A percentile compares a stretch with the other conserved stretches of the same genome.
Conservation (phyloP, 2,888 invertebrate genomes). For the Ormyrus nitidulus region DNA sequence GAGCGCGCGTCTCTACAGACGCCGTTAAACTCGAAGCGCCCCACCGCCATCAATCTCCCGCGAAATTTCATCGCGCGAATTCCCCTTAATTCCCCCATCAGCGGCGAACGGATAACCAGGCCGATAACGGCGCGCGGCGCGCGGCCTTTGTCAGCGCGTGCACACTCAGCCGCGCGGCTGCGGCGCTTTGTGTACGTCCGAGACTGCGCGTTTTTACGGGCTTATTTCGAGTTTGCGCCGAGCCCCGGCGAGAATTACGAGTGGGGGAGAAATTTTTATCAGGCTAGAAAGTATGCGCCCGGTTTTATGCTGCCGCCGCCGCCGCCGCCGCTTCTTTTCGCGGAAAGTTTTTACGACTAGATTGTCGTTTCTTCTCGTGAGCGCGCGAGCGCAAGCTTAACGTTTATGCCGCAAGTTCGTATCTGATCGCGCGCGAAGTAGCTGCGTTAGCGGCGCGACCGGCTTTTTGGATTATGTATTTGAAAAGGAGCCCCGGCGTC, state of each 20-base stretch:
- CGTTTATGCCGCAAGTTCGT: constrained; percentile 39
- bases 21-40: no score
- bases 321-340: background rate
- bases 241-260: constrained; percentile 9
- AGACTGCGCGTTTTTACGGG: constrained; percentile 9
- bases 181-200: background rate
- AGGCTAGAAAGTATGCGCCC: background rate
- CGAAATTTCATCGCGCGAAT: no score
- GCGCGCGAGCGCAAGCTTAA: constrained; percentile 18
- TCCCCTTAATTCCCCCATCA: no score
- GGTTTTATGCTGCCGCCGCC: constrained; percentile 4
- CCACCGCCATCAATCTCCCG: no score
- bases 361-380: constrained; percentile 34
- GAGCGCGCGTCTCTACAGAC: no score
- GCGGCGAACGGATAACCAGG: no score
- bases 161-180: background rate
- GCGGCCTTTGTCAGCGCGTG: background rate
- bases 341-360: constrained; percentile 45
- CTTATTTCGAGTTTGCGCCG: constrained; percentile 9
- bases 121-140: no score
- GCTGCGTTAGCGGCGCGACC: background rate
- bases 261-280: constrained; percentile 37
- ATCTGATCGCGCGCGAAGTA: constrained; percentile 27
- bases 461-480: constrained; percentile 22
- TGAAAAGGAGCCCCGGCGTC: background rate